phyloP scores from a whole-genome alignment of 2,797 vertebrate species.

The Novumbra hubbsi region DNA sequence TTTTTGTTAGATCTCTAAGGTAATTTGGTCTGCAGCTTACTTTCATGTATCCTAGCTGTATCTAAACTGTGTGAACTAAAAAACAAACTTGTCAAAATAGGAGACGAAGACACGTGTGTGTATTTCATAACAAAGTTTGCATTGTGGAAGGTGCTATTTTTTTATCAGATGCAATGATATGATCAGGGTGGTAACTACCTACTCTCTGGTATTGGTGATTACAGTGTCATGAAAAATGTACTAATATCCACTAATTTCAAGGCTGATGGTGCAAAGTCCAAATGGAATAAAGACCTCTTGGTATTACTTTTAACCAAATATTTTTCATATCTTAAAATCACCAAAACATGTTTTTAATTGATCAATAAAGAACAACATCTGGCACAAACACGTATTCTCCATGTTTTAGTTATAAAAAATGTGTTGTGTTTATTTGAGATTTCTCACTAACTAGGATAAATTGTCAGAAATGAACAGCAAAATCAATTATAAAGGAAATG shows the following conservation, averaged over 20 bases:
- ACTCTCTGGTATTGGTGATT: not conserved
- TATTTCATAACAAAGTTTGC: not conserved
- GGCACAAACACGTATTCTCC: not conserved
- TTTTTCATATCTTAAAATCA: conserved; percentile 60
- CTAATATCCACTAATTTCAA: conserved; percentile 54
- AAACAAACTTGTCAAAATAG: not conserved
- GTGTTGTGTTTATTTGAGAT: not conserved
- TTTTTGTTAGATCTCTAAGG: too few species aligned
- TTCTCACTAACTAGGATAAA: not conserved
- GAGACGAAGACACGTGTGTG: not conserved
- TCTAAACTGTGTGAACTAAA: not conserved
- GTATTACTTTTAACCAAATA: too few species aligned
- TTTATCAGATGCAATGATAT: not conserved
- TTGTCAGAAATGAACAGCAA: not conserved
- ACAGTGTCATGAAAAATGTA: conserved; percentile 34
- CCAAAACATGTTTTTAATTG: conserved; percentile 12
- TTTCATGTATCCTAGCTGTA: too few species aligned
- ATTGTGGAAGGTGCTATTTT: conserved; percentile 3
- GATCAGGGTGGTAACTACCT: not conserved
- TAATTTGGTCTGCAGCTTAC: too few species aligned
- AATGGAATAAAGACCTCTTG: conserved; percentile 15
- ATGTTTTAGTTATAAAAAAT: not conserved
- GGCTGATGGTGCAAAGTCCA: conserved; percentile 64
- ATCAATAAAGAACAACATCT: conserved; percentile 25
- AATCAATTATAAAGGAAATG: not conserved